Base-by-base conservation (phyloP, 2,113 vertebrate genomes). In the Melanerpes formicivorus region DNA sequence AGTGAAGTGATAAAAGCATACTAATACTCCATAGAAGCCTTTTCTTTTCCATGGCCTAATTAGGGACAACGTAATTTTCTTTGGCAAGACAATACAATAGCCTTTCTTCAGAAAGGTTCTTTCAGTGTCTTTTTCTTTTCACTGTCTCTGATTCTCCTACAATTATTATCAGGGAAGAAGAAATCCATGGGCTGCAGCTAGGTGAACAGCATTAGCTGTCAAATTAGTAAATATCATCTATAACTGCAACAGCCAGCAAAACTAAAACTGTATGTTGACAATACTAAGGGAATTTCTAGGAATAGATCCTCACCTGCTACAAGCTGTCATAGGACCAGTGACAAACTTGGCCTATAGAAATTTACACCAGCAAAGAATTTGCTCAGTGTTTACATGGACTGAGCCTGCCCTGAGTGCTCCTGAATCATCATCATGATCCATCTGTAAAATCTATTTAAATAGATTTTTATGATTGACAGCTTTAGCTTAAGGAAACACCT, bases 1-100 rank as follows among this genome's bases (percentile, higher is more conserved):
- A 87, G 34, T 40, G 48, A 27, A 80, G 79, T 66, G 73, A 92
- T 91, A 90, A 95, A 94, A 90, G 85, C 64, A 73, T 63, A 70
- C 48, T 90, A 81, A 93, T 73, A 88, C 64, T 29, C 67, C 72
- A 29, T 18, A 44, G 79, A 76, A 74, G 32, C 60, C 42, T 83
- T 90, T 77, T 34, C 48, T 91, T 80, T 55, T 26, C 14, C 22
- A 26, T 58, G 27, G 62, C 60, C 32, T 87, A 94, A 95, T 95
- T 93, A 96, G 88, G 74, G 93, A 72, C 76, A 84, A 86, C 80
- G 8, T 84, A 78, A 22, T 76, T 42, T 64, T 90, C 22, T 77
- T 86, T 63, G 46, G 23, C 50, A 67, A 93, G 85, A 60, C 66
- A 48, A 15, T 48, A 63, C 46, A 69, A 56, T 56, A 59, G 14